Conservation (phyloP, 2,113 vertebrate species). For the Caloenas nicobarica region DNA sequence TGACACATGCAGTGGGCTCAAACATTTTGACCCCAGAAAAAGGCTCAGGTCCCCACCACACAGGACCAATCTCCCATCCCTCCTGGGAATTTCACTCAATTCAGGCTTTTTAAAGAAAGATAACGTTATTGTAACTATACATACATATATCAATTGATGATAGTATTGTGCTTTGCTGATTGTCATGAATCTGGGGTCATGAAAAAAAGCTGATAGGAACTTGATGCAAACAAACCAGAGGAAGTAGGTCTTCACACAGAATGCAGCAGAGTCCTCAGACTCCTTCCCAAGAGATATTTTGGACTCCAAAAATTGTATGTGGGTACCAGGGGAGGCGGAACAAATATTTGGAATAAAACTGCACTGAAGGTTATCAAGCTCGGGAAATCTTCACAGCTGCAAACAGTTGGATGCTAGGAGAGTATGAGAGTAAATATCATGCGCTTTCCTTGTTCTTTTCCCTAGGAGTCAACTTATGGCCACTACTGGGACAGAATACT, state of each 20-base stretch:
- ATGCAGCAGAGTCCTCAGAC: background rate
- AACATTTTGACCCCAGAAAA: background rate
- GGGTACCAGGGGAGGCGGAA: background rate
- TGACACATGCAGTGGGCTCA: accelerated
- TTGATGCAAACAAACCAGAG: background rate
- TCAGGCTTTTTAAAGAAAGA: background rate
- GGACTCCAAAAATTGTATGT: background rate
- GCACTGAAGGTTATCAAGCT: background rate
- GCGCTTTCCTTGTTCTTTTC: background rate
- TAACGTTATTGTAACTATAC: background rate
- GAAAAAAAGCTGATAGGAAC: background rate
- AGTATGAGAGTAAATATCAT: background rate
- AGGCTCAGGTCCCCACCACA: background rate
- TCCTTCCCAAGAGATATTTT: background rate
- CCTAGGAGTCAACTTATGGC: background rate
- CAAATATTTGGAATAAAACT: background rate
- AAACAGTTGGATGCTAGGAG: background rate
- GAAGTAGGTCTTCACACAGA: background rate
- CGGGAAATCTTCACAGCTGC: background rate
- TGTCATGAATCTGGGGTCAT: background rate
- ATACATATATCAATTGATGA: too few relatives aligned
- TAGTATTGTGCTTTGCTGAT: background rate
- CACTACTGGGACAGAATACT: background rate
- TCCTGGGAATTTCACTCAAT: background rate
- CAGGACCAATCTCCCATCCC: accelerated